Evolutionary conservation across 1,140 invertebrate species (phyloP).

Genomic region (Solenopsis fugax): DNA sequence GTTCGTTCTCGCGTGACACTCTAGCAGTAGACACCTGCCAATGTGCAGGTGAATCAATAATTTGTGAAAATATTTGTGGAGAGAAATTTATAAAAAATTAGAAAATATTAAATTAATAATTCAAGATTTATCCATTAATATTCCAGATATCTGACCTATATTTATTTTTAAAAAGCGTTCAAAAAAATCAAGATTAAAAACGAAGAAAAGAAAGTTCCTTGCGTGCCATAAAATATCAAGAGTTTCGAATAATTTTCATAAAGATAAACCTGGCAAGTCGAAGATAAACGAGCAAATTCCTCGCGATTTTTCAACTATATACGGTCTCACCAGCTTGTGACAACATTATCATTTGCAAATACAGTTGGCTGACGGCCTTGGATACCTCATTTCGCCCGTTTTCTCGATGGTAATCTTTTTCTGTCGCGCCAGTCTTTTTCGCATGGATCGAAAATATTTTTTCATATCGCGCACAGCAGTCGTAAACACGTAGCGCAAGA

Average conservation of each 20-base stretch:
- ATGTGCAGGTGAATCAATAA: conserved; percentile 1
- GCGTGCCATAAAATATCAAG: not conserved
- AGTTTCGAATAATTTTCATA: not conserved
- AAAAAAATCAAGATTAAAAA: not conserved
- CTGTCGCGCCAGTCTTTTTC: not conserved
- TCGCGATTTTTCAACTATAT: not conserved
- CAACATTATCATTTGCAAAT: conserved; percentile 46
- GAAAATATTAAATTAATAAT: conserved; percentile 5
- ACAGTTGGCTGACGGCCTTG: conserved; percentile 51
- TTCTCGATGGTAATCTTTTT: conserved; percentile 16
- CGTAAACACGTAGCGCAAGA: not conserved
- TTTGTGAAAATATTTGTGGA: conserved; percentile 1
- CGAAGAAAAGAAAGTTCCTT: not conserved
- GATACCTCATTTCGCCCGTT: conserved; percentile 6
- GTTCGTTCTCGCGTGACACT: conserved; percentile 33
- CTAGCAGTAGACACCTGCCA: conserved; percentile 24
- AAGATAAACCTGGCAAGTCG: not conserved
- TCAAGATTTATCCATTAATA: not conserved
- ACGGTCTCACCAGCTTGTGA: conserved; percentile 29
- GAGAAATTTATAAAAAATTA: not conserved
- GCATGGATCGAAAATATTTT: conserved; percentile 40
- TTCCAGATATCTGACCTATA: not conserved
- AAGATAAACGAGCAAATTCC: conserved; percentile 40
- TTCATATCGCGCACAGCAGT: not conserved
- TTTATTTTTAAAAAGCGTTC: not conserved